phyloP scores from a whole-genome alignment of 2,797 vertebrate species.

The Forpus xanthops region DNA sequence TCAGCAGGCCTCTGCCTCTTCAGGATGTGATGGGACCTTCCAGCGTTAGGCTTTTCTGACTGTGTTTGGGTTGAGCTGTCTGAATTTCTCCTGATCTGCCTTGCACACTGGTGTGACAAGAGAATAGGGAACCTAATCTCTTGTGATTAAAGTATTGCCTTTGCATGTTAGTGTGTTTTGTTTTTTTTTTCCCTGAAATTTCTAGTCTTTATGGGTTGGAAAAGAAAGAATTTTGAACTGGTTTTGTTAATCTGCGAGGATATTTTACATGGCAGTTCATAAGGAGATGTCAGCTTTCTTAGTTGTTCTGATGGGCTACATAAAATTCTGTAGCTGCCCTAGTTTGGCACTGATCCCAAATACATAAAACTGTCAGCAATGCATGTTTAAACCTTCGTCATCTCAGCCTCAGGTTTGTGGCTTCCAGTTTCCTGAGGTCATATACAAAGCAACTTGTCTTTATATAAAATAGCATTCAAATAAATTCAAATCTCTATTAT shows the following conservation, averaged over 20 bases:
- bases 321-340: neutral
- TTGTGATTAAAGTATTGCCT: neutral
- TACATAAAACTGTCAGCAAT: neutral
- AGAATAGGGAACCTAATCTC: neutral
- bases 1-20: neutral
- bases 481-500: neutral
- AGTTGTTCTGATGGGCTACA: neutral
- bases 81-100: neutral
- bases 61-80: neutral
- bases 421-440: neutral
- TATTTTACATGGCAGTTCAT: neutral
- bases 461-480: neutral
- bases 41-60: neutral
- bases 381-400: neutral
- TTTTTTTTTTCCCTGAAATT: neutral
- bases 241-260: neutral
- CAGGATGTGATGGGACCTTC: neutral
- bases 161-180: rapidly evolving
- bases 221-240: neutral
- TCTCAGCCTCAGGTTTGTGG: neutral
- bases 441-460: neutral
- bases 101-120: neutral
- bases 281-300: neutral
- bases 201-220: neutral
- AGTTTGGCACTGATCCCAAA: neutral